Evolutionary conservation across 2,113 vertebrate genomes (phyloP).

Genomic region (Percina caprodes): DNA sequence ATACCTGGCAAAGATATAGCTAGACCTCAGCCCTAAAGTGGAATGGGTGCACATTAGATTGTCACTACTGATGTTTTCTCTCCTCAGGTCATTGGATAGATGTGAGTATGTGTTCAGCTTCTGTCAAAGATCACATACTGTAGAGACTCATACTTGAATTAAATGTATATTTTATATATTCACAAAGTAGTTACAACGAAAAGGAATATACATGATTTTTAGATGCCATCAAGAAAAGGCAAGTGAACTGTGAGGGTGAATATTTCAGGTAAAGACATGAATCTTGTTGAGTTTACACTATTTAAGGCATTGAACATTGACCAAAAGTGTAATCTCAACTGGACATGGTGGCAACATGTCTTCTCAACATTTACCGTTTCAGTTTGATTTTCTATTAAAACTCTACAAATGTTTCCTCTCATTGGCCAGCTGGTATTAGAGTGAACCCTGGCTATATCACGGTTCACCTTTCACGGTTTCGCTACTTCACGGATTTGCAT

Average conservation of each 20-base stretch:
- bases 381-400: conserved; percentile 5
- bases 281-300: background rate
- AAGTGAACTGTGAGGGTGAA: background rate
- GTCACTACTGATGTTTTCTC: conserved; percentile 67
- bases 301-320: background rate
- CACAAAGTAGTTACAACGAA: background rate
- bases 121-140: background rate
- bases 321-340: background rate
- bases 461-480: no score
- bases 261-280: no score
- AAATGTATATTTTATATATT: background rate
- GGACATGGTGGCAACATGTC: background rate
- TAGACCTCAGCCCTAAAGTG: conserved; percentile 58
- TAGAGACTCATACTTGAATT: background rate
- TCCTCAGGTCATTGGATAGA: conserved; percentile 54
- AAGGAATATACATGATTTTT: background rate
- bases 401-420: background rate
- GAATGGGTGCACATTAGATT: conserved; percentile 68
- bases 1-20: conserved; percentile 74
- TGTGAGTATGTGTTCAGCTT: conserved; percentile 52
- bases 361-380: background rate
- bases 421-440: no score
- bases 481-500: no score
- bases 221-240: background rate
- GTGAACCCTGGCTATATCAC: no score